These are phyloP conservation scores for Ornithorhynchus anatinus DNA, from an alignment of 2,113 vertebrate species.

Conservation along the genomic window DNA sequence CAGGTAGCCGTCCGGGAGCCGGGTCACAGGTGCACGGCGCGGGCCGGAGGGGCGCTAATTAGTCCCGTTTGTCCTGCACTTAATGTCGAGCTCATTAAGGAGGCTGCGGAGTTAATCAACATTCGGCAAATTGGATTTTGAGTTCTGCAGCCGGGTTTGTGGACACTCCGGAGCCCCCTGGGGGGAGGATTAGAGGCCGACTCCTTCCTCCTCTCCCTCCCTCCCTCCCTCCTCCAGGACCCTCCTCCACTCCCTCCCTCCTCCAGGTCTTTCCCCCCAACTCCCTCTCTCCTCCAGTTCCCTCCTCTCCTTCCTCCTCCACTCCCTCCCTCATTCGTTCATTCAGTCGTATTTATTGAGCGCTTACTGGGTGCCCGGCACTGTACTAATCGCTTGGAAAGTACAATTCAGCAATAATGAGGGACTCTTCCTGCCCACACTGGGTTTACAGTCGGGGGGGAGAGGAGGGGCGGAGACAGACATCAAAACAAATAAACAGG, in stretches of 20 bases:
- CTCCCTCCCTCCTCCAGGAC: too few species aligned
- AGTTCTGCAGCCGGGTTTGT: slow-evolving; percentile 40
- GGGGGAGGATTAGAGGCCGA: not conserved
- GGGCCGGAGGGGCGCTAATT: slow-evolving; percentile 56
- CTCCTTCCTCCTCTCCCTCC: not conserved
- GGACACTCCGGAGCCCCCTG: not conserved
- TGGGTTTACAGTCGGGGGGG: too few species aligned
- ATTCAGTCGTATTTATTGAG: too few species aligned
- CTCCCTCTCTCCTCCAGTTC: slow-evolving; percentile 12
- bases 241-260: not conserved
- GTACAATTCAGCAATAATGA: too few species aligned
- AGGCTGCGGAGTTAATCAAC: slow-evolving; percentile 65
- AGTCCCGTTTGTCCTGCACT: slow-evolving; percentile 64
- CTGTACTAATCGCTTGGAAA: too few species aligned
- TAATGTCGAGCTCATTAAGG: slow-evolving; percentile 68
- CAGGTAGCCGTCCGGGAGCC: not conserved
- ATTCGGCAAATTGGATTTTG: slow-evolving; percentile 61
- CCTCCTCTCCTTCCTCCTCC: too few species aligned
- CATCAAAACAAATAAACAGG: too few species aligned
- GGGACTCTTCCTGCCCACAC: too few species aligned
- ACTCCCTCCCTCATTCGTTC: too few species aligned
- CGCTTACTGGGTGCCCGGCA: too few species aligned
- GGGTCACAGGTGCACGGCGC: slow-evolving; percentile 56
- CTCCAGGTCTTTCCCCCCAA: not conserved
- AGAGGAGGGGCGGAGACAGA: too few species aligned